A percentile compares a stretch with the other conserved stretches of the same genome.
Conservation (phyloP, 2,113 vertebrate species). For the Penelope pileata region DNA sequence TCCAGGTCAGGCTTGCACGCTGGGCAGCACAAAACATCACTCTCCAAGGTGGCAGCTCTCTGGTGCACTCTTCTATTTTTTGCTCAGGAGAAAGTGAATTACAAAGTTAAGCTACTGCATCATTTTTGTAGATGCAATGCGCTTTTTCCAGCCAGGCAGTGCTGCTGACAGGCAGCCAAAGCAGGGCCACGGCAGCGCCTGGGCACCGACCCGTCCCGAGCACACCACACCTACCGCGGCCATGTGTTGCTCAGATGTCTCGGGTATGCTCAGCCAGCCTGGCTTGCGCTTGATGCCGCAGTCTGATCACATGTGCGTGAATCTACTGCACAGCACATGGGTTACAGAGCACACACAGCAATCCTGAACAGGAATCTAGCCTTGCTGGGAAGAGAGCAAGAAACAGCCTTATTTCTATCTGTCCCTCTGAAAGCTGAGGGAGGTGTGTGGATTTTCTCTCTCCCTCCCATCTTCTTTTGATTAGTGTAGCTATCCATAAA, state of each 20-base stretch:
- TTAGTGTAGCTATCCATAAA: not conserved
- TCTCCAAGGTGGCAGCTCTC: not conserved
- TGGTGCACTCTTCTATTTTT: not conserved
- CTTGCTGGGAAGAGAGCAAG: not conserved
- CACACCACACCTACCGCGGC: not conserved
- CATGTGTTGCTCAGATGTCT: constrained; percentile 49
- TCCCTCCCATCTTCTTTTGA: not conserved
- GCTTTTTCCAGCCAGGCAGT: not conserved
- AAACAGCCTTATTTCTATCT: fast-evolving
- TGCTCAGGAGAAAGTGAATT: not conserved
- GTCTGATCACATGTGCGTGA: fast-evolving
- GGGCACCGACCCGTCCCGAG: not conserved
- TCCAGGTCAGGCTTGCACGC: not conserved
- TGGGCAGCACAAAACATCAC: not conserved
- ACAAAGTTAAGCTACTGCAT: not conserved
- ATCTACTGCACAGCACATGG: not conserved
- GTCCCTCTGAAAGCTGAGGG: not conserved
- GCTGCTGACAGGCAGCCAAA: not conserved
- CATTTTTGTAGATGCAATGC: not conserved
- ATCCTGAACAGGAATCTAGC: not conserved
- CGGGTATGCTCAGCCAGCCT: not conserved
- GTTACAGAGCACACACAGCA: not conserved
- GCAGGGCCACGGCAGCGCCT: not conserved
- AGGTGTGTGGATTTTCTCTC: not conserved
- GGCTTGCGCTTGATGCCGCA: not conserved